phyloP scores from a whole-genome alignment of 2,888 invertebrate species.

The Eilema griseolum region DNA sequence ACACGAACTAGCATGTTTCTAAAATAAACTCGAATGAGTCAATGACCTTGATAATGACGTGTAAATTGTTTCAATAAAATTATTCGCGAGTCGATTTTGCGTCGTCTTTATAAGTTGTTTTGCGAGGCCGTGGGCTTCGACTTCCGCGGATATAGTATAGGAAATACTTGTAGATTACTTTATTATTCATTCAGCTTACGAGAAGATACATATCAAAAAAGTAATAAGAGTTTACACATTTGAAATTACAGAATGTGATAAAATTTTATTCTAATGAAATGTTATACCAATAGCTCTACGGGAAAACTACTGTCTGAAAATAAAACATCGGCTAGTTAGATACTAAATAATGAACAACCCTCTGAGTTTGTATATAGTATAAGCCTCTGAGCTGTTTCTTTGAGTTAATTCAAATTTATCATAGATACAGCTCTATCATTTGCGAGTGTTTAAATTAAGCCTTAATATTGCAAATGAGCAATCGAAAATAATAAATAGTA shows the following conservation, averaged over 20 bases:
- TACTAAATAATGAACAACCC: too few relatives aligned
- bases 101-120: slow-evolving; percentile 48
- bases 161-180: slow-evolving; percentile 41
- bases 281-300: neutral
- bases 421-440: too few relatives aligned
- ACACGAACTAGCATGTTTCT: slow-evolving; percentile 68
- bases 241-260: neutral
- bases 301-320: neutral
- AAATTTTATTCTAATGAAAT: neutral
- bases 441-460: too few relatives aligned
- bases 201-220: neutral
- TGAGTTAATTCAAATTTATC: too few relatives aligned
- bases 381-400: too few relatives aligned
- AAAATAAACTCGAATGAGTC: slow-evolving; percentile 76
- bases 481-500: too few relatives aligned
- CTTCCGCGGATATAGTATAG: slow-evolving; percentile 58
- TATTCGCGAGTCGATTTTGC: slow-evolving; percentile 62
- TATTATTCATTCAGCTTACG: slow-evolving; percentile 29
- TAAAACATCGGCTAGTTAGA: too few relatives aligned
- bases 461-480: neutral
- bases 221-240: neutral
- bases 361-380: too few relatives aligned
- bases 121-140: slow-evolving; percentile 53
- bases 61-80: slow-evolving; percentile 71
- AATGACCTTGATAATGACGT: slow-evolving; percentile 82